Conservation (phyloP, 2,888 invertebrate genomes). For the Lithophane socia region DNA sequence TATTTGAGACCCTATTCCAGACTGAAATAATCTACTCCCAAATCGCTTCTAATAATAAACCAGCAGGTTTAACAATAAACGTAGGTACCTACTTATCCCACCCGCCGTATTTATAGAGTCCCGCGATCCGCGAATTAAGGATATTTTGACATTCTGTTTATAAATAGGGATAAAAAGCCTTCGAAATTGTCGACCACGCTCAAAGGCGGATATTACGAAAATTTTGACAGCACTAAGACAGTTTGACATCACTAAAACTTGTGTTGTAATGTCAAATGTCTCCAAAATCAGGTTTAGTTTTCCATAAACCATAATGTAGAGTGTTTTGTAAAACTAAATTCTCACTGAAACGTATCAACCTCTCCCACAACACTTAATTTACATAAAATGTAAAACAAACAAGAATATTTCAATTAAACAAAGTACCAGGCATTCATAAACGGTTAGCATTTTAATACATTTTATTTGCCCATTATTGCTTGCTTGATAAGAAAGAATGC, state of each 20-base stretch:
- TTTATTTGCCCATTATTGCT: slow-evolving; percentile 80
- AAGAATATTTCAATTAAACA: slow-evolving; percentile 72
- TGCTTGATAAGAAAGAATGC: slow-evolving; percentile 87
- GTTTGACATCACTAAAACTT: slow-evolving; percentile 13
- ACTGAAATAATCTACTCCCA: not conserved
- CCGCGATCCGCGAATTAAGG: slow-evolving; percentile 38
- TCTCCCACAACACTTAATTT: slow-evolving; percentile 51
- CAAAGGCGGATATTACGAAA: slow-evolving; percentile 13
- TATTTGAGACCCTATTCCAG: not conserved
- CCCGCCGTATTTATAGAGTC: slow-evolving; percentile 52
- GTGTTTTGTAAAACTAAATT: not conserved
- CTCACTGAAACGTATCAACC: slow-evolving; percentile 2
- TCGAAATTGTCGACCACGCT: slow-evolving; percentile 20
- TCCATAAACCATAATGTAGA: not conserved
- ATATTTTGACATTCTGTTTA: slow-evolving; percentile 45
- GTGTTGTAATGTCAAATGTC: not conserved
- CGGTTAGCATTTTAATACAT: slow-evolving; percentile 76
- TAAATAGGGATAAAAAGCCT: slow-evolving; percentile 51
- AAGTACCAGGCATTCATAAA: slow-evolving; percentile 79
- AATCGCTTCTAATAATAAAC: slow-evolving; percentile 1
- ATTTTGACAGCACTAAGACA: slow-evolving; percentile 36
- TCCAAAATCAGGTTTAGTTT: slow-evolving; percentile 1
- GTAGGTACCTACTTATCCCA: slow-evolving; percentile 1
- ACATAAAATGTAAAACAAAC: slow-evolving; percentile 62
- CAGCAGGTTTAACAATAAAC: slow-evolving; percentile 3